Percentiles rank a stretch among this genome's conserved stretches.
Evolutionary conservation across 2,888 invertebrate genomes (phyloP).

Genomic region (Zhengitettix transpicula): DNA sequence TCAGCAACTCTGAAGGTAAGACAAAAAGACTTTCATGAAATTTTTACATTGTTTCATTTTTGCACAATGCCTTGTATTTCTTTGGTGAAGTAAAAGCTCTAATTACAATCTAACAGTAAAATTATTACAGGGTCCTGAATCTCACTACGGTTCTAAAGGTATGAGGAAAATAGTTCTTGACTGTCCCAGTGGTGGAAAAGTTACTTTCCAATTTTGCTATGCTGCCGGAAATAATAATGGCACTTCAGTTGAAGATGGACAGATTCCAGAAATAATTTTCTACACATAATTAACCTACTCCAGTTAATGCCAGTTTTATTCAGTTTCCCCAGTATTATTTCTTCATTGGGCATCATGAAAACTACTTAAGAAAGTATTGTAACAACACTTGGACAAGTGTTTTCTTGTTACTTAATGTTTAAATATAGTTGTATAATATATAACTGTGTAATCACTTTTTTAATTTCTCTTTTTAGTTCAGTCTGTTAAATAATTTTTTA

Average conservation of each 20-base stretch:
- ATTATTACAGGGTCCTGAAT: slow-evolving; percentile 57
- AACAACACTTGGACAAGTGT: no score
- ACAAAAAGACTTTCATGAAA: background rate
- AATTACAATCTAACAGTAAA: no score
- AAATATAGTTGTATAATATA: no score
- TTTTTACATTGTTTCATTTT: background rate
- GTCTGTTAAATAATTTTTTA: no score
- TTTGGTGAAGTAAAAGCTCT: background rate
- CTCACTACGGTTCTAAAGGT: slow-evolving; percentile 72
- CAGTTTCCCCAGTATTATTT: no score
- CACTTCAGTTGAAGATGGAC: slow-evolving; percentile 72
- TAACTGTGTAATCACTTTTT: no score
- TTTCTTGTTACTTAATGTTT: no score
- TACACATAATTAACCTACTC: slow-evolving; percentile 24
- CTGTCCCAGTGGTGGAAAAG: slow-evolving; percentile 54
- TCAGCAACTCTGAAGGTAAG: slow-evolving; percentile 58
- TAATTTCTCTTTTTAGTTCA: no score
- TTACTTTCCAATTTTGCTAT: slow-evolving; percentile 67
- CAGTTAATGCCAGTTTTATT: no score
- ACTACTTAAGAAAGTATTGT: no score
- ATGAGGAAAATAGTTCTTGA: slow-evolving; percentile 56
- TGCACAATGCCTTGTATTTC: background rate
- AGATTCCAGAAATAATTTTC: slow-evolving; percentile 76
- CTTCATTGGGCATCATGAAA: no score
- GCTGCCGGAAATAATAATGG: slow-evolving; percentile 77